Conservation (phyloP, 2,888 invertebrate genomes). For the Himalopsyche kuldschensis region DNA sequence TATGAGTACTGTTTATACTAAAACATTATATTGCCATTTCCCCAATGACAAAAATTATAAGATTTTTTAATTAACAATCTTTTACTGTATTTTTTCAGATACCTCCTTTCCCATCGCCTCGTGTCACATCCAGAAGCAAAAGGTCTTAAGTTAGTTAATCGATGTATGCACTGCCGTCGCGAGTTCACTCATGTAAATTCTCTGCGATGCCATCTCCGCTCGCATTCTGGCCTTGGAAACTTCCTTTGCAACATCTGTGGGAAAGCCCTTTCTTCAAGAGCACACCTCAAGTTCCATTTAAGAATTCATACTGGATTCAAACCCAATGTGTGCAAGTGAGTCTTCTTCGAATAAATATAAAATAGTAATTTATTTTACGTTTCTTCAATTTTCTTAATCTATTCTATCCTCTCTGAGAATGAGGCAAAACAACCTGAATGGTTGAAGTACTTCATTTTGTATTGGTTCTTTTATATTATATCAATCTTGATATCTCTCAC, state of each 20-base stretch:
- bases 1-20: too few relatives aligned
- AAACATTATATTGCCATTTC: too few relatives aligned
- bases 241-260: constrained; percentile 65
- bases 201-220: constrained; percentile 54
- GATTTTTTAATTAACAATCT: too few relatives aligned
- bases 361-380: too few relatives aligned
- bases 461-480: too few relatives aligned
- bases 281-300: constrained; percentile 64
- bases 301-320: constrained; percentile 66
- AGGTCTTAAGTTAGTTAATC: constrained; percentile 49
- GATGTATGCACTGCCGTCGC: constrained; percentile 53
- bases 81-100: constrained; percentile 42
- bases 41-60: too few relatives aligned
- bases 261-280: constrained; percentile 61
- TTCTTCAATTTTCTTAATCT: too few relatives aligned
- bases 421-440: too few relatives aligned
- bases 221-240: constrained; percentile 57
- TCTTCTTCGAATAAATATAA: too few relatives aligned
- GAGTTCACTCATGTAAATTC: constrained; percentile 59
- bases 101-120: constrained; percentile 51
- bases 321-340: constrained; percentile 61
- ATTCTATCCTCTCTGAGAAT: too few relatives aligned
- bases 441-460: too few relatives aligned
- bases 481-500: too few relatives aligned
- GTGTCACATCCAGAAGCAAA: constrained; percentile 51